Evolutionary conservation across 1,140 invertebrate genomes (phyloP), one percentile per base, ranked within the genome.

Genomic region (Potamilus streckersoni): DNA sequence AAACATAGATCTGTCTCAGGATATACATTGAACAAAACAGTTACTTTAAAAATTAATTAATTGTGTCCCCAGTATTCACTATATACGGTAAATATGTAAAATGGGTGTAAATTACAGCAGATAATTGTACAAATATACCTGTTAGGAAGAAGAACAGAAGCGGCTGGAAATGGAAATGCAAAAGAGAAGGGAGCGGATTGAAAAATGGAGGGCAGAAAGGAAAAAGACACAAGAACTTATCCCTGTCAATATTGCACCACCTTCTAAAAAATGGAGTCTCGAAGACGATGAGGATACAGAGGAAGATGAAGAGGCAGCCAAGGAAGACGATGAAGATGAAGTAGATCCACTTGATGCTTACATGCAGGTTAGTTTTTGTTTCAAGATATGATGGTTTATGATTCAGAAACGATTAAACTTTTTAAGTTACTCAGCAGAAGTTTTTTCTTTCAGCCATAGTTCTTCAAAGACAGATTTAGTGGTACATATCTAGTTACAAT

Each of bases 331-430:
- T 72, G 90, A 90, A 64, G 90, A 96, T 78, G 96, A 98, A 89
- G 93, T 97, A 66, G 97, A 99, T 92, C 96, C 97, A 17, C 90
- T 99, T 12, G 97, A 99, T 93, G 97, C 97, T 13, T 99, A 95
- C 86, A 99, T 99, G 98, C 93, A 94, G 88, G 96, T 91, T 93
- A 81, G 74, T 57, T 73, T 15, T n/a, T 73, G 68, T 60, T 12
- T 61, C 60, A 60, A 58, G 64, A 80, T 74, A 61, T 58, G 81
- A 27, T 69, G 71, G 31, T 74, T 82, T 55, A 69, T 79, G 56
- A 72, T 75, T 16, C 66, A 65, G 63, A 66, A 59, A 27, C 69
- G 27, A 31, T 2, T 31, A 31, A 31, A 31, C 27, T 31, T 31
- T 31, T 49, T 6, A 49, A 49, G 38, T 49, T 49, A 49, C 38